Percentiles rank a stretch among this genome's conserved stretches.
Evolutionary conservation across 2,797 vertebrate genomes (phyloP).

Genomic region (Synaphobranchus kaupii): DNA sequence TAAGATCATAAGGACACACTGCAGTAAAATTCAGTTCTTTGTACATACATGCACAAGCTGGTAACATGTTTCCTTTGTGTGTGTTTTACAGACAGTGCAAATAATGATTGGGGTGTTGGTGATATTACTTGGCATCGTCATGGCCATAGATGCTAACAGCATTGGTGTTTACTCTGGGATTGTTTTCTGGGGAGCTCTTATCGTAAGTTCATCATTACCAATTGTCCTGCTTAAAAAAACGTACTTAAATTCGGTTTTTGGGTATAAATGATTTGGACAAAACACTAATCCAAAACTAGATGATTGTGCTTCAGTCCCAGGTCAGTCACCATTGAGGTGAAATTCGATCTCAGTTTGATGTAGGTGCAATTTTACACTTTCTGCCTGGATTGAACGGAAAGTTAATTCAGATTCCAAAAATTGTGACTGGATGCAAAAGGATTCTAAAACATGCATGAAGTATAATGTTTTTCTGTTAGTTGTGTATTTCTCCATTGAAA

Average conservation of each 20-base stretch:
- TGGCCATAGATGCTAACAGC: neutral
- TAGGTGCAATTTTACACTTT: neutral
- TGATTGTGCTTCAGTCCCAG: neutral
- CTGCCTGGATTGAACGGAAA: neutral
- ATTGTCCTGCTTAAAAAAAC: neutral
- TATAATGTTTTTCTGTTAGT: neutral
- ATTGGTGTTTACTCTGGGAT: neutral
- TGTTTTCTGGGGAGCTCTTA: neutral
- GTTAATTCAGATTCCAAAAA: neutral
- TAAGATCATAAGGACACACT: neutral
- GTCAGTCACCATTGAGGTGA: neutral
- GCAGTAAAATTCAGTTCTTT: neutral
- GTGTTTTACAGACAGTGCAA: neutral
- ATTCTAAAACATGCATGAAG: neutral
- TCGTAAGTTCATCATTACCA: neutral
- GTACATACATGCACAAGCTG: neutral
- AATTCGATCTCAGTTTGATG: neutral
- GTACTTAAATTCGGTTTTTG: neutral
- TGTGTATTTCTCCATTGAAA: neutral
- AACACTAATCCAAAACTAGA: no score
- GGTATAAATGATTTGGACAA: neutral
- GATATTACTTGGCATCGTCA: conserved; percentile 17
- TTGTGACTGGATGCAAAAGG: neutral
- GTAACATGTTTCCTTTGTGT: neutral
- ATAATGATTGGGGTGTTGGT: neutral